phyloP scores from a whole-genome alignment of 2,797 vertebrate genomes.

The Falco rusticolus region DNA sequence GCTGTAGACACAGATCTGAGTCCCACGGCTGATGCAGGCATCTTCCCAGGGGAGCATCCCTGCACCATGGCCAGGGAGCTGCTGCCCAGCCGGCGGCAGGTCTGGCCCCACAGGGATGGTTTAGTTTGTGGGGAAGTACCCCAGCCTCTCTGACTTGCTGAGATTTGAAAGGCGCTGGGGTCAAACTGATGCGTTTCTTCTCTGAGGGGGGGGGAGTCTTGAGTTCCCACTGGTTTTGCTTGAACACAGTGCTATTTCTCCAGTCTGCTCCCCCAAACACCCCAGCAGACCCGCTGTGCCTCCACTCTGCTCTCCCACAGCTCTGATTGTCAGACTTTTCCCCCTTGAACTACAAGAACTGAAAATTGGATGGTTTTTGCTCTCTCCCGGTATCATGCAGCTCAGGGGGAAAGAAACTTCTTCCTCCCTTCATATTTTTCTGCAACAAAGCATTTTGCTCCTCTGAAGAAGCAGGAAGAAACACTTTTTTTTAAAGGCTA shows the following conservation, averaged over 20 bases:
- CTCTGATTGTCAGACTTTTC: neutral
- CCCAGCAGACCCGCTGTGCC: neutral
- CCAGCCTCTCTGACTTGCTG: neutral
- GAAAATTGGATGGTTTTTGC: neutral
- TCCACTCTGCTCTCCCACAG: neutral
- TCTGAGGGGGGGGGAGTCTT: neutral
- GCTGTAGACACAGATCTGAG: neutral
- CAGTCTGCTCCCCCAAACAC: neutral
- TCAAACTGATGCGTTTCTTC: neutral
- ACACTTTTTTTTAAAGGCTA: neutral
- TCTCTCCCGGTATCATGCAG: neutral
- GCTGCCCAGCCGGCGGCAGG: neutral
- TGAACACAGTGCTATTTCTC: neutral
- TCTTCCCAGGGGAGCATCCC: neutral
- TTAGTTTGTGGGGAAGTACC: neutral
- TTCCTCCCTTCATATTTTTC: neutral
- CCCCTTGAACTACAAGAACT: neutral
- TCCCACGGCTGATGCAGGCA: accelerated
- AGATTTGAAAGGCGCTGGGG: neutral
- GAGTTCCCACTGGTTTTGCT: neutral
- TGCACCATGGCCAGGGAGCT: neutral
- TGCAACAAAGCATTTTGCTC: neutral
- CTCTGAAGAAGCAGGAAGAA: neutral
- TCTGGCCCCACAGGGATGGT: neutral
- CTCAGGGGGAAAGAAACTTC: neutral